Evolutionary conservation across 1,140 invertebrate genomes (phyloP), one percentile per base, ranked within the genome.

Genomic region (Eufriesea mexicana): DNA sequence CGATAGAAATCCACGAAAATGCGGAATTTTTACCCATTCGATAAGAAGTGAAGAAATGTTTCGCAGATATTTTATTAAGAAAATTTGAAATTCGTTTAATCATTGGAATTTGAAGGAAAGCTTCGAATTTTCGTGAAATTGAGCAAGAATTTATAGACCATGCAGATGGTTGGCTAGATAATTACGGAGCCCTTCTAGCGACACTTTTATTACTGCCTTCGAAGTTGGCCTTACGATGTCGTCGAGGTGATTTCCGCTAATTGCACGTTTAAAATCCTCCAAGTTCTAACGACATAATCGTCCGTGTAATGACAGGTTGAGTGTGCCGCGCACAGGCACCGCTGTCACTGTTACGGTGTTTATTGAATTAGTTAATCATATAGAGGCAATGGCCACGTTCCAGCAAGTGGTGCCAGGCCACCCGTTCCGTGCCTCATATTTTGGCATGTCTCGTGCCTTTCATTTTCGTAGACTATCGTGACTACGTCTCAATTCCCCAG

Each of bases 311-410:
- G 89, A 91, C 87, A 90, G 84, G 89, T 88, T 91, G 59, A 25
- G 59, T 18, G 28, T 66, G 77, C 71, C 81, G 84, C 81, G 85
- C 79, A 83, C 77, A 79, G 71, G 76, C 86, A 84, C 83, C 61
- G 70, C 84, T 86, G 86, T 91, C 87, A 85, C 85, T 87, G 88
- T 70, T 85, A 72, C 72, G 81, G 82, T 89, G 84, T 89, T 89
- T 89, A 92, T 91, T 91, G 86, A 90, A 89, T 91, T 89, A 89
- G 85, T 89, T 91, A 91, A 91, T 90, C 87, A 84, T 77, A 90
- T n/a, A 51, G 49, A 42, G 8, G 25, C 47, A 28, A n/a, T n/a
- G 28, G 28, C 45, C n/a, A 55, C n/a, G 54, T 62, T 62, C 20
- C n/a, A 47, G 42, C 74, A 70, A 83, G 61, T 51, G 73, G 28